A percentile compares a stretch with the other conserved stretches of the same genome.
Conservation (phyloP, 2,113 vertebrate species). For the Jaculus jaculus region DNA sequence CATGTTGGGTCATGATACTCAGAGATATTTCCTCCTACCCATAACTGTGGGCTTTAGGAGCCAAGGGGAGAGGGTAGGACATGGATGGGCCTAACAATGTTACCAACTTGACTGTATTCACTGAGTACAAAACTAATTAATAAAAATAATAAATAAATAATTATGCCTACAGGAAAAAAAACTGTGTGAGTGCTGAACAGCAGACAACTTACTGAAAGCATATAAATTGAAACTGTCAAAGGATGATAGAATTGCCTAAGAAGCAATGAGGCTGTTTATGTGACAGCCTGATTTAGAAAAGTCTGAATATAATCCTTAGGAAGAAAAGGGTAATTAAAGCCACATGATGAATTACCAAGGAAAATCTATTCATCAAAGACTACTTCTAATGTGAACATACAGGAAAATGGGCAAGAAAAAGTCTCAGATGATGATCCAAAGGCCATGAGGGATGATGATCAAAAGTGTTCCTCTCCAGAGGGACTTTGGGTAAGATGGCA, state of each 20-base stretch:
- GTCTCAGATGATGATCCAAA: background rate
- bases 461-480: background rate
- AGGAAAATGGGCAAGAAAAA: background rate
- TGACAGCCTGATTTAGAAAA: background rate
- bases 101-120: no score
- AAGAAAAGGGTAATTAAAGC: background rate
- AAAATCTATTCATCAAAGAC: background rate
- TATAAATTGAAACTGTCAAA: background rate
- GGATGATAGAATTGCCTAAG: background rate
- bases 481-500: no score
- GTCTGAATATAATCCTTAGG: background rate
- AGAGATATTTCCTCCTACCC: no score
- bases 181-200: background rate
- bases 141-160: background rate
- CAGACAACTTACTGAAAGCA: background rate
- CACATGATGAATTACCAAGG: background rate
- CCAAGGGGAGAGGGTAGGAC: no score
- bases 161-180: background rate
- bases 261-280: background rate
- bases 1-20: no score
- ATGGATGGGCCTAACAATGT: no score
- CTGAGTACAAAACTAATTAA: no score
- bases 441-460: background rate
- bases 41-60: no score
- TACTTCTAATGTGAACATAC: background rate